Evolutionary conservation across 1,140 invertebrate genomes (phyloP), one percentile per base, ranked within the genome.

Genomic region (Neelides sp.): DNA sequence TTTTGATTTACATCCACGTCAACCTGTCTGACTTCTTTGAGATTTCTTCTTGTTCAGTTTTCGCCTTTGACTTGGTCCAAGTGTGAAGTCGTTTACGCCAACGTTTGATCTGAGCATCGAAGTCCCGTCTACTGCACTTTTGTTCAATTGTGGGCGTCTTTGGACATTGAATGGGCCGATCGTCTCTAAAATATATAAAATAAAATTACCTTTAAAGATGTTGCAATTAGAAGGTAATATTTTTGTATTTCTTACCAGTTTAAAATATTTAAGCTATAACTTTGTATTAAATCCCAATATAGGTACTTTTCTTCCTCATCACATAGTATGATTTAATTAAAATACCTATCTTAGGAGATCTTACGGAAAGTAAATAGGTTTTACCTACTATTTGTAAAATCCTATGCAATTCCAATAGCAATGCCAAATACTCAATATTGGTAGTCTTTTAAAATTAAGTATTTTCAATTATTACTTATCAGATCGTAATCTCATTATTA

Each of bases 121-220:
- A 53, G 2, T n/a, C 24, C 24, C 51, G 19, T 32, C 51, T 22
- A 39, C 51, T 47, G 17, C 44, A 47, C 19, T 39, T 39, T 27
- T 41, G 35, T 34, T 22, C 34, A 2, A 20, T 46, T 7, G 39
- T 28, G 1, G 51, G 51, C 15, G 51, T 53, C 17, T 30, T 32
- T 0, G 44, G 51, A 5, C 17, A 24, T 22, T 19, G 24, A 23
- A 13, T 2, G 3, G 45, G 5, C 26, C 36, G 36, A 28, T 8
- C 4, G 12, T 4, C 20, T 36, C 26, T 36, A 22, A 10, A 20
- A 48, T n/a, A n/a, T n/a, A 48, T 48, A 36, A 13, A 36, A 3
- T 12, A 36, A 37, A 28, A 17, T 36, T 4, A 34, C 17, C 15
- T 32, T 19, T 10, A 47, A n/a, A 34, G 8, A 17, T 37, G n/a